phyloP scores from a whole-genome alignment of 2,113 vertebrate genomes.

The Glareola pratincola region DNA sequence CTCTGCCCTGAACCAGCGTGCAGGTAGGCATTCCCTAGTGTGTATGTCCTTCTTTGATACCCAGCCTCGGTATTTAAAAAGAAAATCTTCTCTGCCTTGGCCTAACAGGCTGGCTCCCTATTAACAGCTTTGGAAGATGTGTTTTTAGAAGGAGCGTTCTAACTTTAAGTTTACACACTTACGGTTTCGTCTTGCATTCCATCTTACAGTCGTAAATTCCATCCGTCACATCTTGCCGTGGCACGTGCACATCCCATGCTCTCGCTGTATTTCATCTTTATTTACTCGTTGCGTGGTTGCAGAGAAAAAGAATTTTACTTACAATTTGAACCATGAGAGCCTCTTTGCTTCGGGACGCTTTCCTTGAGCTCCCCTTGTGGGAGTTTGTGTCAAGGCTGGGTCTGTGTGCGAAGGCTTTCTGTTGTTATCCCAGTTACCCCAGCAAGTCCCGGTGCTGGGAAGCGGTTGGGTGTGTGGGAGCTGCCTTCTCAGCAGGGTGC shows the following conservation, averaged over 20 bases:
- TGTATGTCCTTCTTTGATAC: neutral
- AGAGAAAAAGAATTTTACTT: neutral
- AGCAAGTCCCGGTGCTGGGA: neutral
- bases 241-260: neutral
- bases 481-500: neutral
- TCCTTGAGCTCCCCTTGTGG: neutral
- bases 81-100: neutral
- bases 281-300: accelerated
- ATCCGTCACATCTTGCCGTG: neutral
- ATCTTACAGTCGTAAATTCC: neutral
- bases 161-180: neutral
- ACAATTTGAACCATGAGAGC: neutral
- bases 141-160: neutral
- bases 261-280: neutral
- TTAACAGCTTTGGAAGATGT: neutral
- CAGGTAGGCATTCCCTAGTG: neutral
- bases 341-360: neutral
- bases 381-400: neutral
- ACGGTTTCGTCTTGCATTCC: neutral
- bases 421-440: neutral
- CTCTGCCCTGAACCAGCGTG: neutral
- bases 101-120: neutral
- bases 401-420: accelerated
- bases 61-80: neutral
- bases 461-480: neutral